Conservation (phyloP, 2,113 vertebrate genomes). For the Octodon degus region DNA sequence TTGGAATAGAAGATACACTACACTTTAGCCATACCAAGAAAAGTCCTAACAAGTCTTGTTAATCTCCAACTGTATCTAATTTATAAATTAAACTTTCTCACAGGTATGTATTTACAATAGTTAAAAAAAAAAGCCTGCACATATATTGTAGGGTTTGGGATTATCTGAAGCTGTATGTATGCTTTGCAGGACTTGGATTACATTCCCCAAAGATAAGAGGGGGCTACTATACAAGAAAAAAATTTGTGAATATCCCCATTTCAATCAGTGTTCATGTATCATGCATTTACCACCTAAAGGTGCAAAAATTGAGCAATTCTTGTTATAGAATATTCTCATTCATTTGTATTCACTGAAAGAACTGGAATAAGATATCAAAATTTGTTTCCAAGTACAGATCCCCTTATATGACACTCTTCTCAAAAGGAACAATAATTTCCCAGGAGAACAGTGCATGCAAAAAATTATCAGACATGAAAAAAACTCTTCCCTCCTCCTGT, state of each 20-base stretch:
- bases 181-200: background rate
- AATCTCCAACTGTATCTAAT: background rate
- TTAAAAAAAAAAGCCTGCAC: background rate
- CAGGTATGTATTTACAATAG: background rate
- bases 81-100: background rate
- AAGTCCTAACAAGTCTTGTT: background rate
- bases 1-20: background rate
- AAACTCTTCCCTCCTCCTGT: background rate
- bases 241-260: background rate
- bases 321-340: background rate
- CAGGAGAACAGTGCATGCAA: background rate
- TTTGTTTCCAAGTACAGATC: background rate
- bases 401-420: background rate
- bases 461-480: conserved; percentile 31
- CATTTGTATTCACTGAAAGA: background rate
- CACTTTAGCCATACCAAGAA: background rate
- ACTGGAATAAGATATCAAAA: background rate
- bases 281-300: background rate
- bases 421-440: conserved; percentile 32
- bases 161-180: too few relatives aligned
- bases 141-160: background rate
- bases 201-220: background rate
- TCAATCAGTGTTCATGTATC: background rate
- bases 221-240: background rate
- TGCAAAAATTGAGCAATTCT: background rate